Base-by-base conservation (phyloP, 2,888 invertebrate genomes). In the Corythucha ciliata region DNA sequence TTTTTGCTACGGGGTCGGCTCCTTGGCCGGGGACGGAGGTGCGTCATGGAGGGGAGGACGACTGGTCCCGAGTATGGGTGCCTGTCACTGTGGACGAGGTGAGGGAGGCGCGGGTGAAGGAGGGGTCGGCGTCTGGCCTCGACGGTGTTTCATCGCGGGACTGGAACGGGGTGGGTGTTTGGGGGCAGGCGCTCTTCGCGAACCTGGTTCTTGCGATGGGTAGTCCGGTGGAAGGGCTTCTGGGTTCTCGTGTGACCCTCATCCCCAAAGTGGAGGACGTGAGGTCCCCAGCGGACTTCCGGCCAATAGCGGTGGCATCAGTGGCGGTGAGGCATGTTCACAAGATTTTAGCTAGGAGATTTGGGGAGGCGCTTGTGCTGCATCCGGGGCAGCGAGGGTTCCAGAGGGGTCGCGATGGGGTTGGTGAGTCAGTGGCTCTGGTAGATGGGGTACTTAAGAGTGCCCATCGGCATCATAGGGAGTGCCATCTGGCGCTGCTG, bases 341-440 rank as follows among this genome's bases (percentile, higher is more conserved):
- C 34, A 44, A 50, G 33, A 37, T 58, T 14, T 29, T 54, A n/a
- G 51, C 36, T 2, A 16, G 20, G n/a, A 65, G 26, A 49, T 58
- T n/a, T 20, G 7, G 2, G 45, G 61, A 0, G 36, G 0, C 16
- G 36, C 18, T 12, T 2, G 14, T 3, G 12, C 44, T 29, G 16
- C 16, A 16, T 20, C 44, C 2, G 3, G 47, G 1, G 55, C 57
- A 46, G 34, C 36, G 34, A 7, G 46, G 33, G 4, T 14, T 46
- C 14, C 3, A 20, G 6, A 14, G 10, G 8, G 46, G 33, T 12
- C 7, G 22, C 6, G 46, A 46, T 16, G 46, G 34, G 21, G 14
- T 27, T 32, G 45, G 18, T 10, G 5, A 32, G n/a, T 69, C 68
- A 45, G 55, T 62, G 21, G 53, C 64, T 2, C 47, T 63, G 1